phyloP scores from a whole-genome alignment of 35 echinoderm and acorn worm species.

The Ptychodera flava region DNA sequence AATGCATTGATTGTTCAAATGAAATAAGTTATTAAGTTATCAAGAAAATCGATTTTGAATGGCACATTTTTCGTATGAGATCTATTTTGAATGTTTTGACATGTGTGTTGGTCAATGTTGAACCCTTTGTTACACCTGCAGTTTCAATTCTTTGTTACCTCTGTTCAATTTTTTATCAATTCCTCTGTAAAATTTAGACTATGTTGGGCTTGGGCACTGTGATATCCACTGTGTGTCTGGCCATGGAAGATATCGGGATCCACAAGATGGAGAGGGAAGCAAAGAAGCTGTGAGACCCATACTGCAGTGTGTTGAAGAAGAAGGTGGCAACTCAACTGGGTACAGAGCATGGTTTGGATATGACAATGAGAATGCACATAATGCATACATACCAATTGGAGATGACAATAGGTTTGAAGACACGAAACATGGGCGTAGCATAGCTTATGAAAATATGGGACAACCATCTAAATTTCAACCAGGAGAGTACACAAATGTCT shows the following conservation, averaged over 20 bases:
- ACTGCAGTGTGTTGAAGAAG: slow-evolving; percentile 46
- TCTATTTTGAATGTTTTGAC: no score
- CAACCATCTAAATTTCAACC: slow-evolving; percentile 84
- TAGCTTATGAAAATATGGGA: slow-evolving; percentile 23
- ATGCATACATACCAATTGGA: slow-evolving; percentile 71
- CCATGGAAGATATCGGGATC: slow-evolving; percentile 61
- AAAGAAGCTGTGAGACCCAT: slow-evolving; percentile 30
- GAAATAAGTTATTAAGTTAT: no score
- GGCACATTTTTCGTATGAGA: no score
- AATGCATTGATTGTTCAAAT: no score
- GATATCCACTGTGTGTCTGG: slow-evolving; percentile 15
- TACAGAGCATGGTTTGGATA: slow-evolving; percentile 84
- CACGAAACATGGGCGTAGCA: neutral
- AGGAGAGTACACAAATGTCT: slow-evolving; percentile 52
- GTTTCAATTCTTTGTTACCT: no score
- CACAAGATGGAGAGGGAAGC: slow-evolving; percentile 63
- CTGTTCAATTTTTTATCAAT: no score
- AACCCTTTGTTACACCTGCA: no score
- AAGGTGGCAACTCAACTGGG: slow-evolving; percentile 5
- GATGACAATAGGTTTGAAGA: slow-evolving; percentile 51
- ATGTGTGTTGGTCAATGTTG: no score
- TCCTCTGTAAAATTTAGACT: neutral
- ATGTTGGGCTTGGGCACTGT: neutral
- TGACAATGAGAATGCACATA: slow-evolving; percentile 64
- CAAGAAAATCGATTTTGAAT: no score